Base-by-base conservation (phyloP, 1,140 invertebrate genomes). In the Chymomyza costata region DNA sequence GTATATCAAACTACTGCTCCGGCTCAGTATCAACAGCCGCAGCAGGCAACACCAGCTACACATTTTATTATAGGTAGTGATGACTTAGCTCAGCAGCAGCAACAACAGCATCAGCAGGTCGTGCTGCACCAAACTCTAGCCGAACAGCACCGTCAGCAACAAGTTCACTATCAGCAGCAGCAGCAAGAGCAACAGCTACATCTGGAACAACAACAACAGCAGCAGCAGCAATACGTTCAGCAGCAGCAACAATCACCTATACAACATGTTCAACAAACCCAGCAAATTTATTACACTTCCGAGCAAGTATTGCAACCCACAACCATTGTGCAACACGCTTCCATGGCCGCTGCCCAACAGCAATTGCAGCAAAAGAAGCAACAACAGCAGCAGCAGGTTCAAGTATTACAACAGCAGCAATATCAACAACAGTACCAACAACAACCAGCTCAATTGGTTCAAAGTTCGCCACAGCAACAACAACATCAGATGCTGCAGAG, bases 341-440 rank as follows among this genome's bases (percentile, higher is more conserved):
- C 58, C 13, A 61, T 65, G 45, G 59, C 55, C 30, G 43, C 38
- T n/a, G 41, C 57, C 15, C 85, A 83, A 38, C 87, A 86, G 55
- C 65, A 87, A 49, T 65, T 86, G 6, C 86, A 87, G 46, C 87
- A 87, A 46, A 85, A 86, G 43, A 65, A 87, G 25, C 86, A 86
- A 48, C 86, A 87, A n/a, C 64, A 83, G 38, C 64, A 76, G 17
- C 50, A 61, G 25, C 62, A 58, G 17, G 31, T 46, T 19, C 52
- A 55, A 11, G 5, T 14, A 10, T 7, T 40, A 14, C 57, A 70
- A 21, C 70, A 82, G 16, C 82, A 84, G 46, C 67, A 73, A 47
- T 43, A 60, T 2, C 21, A 52, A 14, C 70, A 62, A 16, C 73
- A 73, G 11, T 59, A 61, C 17, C 59, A 54, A 15, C 47, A 55